Evolutionary conservation across 2,888 invertebrate species (phyloP).

Genomic region (Nemotelus nigrinus): DNA sequence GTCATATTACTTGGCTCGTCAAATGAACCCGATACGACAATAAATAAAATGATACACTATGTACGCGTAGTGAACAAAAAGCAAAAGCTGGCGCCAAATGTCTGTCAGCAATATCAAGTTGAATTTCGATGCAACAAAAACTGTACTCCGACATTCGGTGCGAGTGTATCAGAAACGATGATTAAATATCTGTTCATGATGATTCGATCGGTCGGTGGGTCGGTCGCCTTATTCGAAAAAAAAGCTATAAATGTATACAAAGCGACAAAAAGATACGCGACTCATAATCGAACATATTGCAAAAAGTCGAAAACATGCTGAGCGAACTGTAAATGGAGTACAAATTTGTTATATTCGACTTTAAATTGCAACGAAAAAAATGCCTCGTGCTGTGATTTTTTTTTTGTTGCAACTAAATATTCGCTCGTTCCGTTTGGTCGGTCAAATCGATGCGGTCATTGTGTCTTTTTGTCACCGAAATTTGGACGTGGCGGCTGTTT

Average conservation of each 20-base stretch:
- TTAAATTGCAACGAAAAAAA: conserved; percentile 27
- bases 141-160: not conserved
- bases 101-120: conserved; percentile 38
- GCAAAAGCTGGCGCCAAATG: conserved; percentile 27
- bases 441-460: conserved; percentile 35
- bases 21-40: not conserved
- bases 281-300: conserved; percentile 18
- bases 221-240: not conserved
- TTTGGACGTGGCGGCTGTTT: not conserved
- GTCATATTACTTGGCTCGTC: not conserved
- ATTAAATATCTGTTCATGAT: not conserved
- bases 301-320: conserved; percentile 15
- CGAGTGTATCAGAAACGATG: conserved; percentile 4
- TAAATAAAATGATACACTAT: no score
- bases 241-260: not conserved
- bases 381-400: conserved; percentile 40
- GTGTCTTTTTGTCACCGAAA: conserved; percentile 31
- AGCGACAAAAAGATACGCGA: conserved; percentile 4
- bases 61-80: not conserved
- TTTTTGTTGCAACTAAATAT: not conserved
- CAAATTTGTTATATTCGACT: conserved; percentile 20
- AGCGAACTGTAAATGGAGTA: conserved; percentile 42
- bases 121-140: conserved; percentile 16
- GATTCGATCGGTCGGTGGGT: not conserved
- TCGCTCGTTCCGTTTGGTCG: not conserved